Percentiles rank a stretch among this genome's conserved stretches.
Evolutionary conservation across 2,888 invertebrate species (phyloP).

Genomic region (Microplitis deprimator): DNA sequence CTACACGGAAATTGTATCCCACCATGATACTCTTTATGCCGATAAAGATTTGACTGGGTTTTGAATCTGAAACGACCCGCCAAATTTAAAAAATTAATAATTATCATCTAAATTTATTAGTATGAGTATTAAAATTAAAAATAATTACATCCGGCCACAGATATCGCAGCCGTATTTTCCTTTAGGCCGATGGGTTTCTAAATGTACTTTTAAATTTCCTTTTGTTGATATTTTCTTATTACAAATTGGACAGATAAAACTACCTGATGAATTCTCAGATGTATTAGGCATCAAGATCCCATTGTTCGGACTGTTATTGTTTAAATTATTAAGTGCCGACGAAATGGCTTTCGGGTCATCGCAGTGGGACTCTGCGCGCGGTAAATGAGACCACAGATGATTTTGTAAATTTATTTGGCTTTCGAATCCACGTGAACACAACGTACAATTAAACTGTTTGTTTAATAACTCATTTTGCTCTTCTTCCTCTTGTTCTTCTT

Average conservation of each 20-base stretch:
- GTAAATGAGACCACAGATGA: constrained; percentile 76
- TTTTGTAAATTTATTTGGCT: constrained; percentile 77
- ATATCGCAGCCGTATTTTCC: constrained; percentile 78
- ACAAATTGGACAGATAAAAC: constrained; percentile 76
- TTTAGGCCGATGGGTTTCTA: constrained; percentile 77
- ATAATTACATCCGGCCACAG: constrained; percentile 79
- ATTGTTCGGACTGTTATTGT: constrained; percentile 62
- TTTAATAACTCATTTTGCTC: not conserved
- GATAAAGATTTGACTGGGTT: constrained; percentile 76
- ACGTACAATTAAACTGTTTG: constrained; percentile 75
- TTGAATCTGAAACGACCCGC: constrained; percentile 74
- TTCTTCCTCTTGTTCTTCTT: constrained; percentile 23
- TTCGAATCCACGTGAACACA: constrained; percentile 74
- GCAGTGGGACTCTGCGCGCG: constrained; percentile 51
- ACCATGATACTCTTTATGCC: constrained; percentile 78
- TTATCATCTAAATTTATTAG: constrained; percentile 9
- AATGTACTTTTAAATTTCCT: constrained; percentile 77
- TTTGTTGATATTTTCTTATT: constrained; percentile 77
- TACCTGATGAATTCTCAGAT: constrained; percentile 57
- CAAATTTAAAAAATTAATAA: constrained; percentile 25
- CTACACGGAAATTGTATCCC: constrained; percentile 76
- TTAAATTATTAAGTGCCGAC: constrained; percentile 61
- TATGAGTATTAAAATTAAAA: constrained; percentile 9
- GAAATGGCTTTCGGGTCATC: constrained; percentile 50
- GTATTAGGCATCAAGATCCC: constrained; percentile 60